Evolutionary conservation across 2,113 vertebrate genomes (phyloP).

Genomic region (Ranitomeya variabilis): DNA sequence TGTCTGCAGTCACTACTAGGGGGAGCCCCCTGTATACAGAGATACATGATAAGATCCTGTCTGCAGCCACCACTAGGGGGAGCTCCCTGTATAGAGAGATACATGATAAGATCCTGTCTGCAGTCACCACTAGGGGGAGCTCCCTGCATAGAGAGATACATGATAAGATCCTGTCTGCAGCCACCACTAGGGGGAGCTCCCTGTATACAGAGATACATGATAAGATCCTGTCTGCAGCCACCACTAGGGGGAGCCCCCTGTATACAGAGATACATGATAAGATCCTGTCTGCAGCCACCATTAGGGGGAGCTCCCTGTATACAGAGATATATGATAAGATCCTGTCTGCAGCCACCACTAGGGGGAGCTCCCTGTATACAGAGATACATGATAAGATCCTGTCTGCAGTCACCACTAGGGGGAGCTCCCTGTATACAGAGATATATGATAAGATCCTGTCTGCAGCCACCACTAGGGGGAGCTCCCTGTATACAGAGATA

Average conservation of each 20-base stretch:
- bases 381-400: too few species aligned
- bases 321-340: neutral
- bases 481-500: neutral
- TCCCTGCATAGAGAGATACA: neutral
- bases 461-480: neutral
- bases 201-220: neutral
- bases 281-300: neutral
- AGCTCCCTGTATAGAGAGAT: neutral
- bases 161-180: neutral
- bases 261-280: neutral
- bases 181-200: neutral
- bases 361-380: neutral
- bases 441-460: too few species aligned
- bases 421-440: neutral
- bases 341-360: neutral
- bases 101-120: neutral
- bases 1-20: neutral
- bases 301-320: neutral
- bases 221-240: neutral
- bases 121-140: neutral
- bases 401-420: neutral
- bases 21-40: neutral
- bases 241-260: neutral
- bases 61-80: neutral
- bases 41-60: too few species aligned